Percentiles rank a stretch among this genome's conserved stretches.
Evolutionary conservation across 2,888 invertebrate genomes (phyloP).

Genomic region (Lagria hirta): DNA sequence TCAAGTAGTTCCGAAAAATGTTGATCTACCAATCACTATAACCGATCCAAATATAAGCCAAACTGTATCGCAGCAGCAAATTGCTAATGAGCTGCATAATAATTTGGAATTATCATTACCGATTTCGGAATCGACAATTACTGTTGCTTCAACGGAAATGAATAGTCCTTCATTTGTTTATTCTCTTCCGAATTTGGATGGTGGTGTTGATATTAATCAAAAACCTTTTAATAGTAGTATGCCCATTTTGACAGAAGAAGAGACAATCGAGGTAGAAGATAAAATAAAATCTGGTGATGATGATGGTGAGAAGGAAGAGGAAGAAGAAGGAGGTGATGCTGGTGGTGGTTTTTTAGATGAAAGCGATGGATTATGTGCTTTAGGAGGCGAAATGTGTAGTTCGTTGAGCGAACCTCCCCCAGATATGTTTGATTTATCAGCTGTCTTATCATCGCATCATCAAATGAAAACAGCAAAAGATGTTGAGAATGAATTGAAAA

Average conservation of each 20-base stretch:
- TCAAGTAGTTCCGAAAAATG: constrained; percentile 66
- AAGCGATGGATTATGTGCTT: constrained; percentile 46
- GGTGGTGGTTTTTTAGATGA: constrained; percentile 29
- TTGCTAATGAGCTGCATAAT: constrained; percentile 44
- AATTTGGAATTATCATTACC: constrained; percentile 69
- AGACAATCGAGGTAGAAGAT: constrained; percentile 50
- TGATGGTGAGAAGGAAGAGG: background rate
- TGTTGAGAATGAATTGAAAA: constrained; percentile 9
- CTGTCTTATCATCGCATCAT: constrained; percentile 16
- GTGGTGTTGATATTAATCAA: constrained; percentile 48
- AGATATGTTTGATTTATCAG: constrained; percentile 50
- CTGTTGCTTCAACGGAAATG: constrained; percentile 47
- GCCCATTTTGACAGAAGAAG: constrained; percentile 63
- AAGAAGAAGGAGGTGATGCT: constrained; percentile 1
- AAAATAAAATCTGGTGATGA: constrained; percentile 1
- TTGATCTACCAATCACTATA: constrained; percentile 75
- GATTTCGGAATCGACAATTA: constrained; percentile 68
- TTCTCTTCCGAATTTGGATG: constrained; percentile 49
- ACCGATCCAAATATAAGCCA: constrained; percentile 74
- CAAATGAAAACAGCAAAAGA: constrained; percentile 6
- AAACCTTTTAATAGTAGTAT: constrained; percentile 56
- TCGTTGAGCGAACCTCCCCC: constrained; percentile 54
- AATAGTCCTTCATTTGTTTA: constrained; percentile 49
- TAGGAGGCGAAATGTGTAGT: constrained; percentile 51
- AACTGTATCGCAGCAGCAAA: constrained; percentile 51